Evolutionary conservation across 2,113 vertebrate genomes (phyloP).

Genomic region (Vidua chalybeata): DNA sequence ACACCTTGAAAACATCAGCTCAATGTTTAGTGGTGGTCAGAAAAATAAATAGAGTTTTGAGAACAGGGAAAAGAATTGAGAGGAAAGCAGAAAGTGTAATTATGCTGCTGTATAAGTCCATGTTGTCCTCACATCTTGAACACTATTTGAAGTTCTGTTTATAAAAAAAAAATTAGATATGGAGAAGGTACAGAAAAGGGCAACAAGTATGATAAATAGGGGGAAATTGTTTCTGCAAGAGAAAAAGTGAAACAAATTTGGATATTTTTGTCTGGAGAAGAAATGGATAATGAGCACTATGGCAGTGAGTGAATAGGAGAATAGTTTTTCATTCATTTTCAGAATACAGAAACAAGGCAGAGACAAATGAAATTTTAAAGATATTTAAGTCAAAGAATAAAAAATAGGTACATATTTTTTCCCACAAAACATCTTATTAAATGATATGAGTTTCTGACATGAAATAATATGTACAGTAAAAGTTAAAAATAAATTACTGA

Average conservation of each 20-base stretch:
- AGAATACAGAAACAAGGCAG: neutral
- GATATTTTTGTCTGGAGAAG: neutral
- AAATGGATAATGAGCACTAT: slow-evolving; percentile 14
- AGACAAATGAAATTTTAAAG: slow-evolving; percentile 5
- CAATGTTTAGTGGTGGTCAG: neutral
- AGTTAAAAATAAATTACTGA: neutral
- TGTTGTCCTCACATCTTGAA: neutral
- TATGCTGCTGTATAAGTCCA: neutral
- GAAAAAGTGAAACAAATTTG: slow-evolving; percentile 8
- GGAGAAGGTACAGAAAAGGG: slow-evolving; percentile 36
- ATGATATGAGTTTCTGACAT: neutral
- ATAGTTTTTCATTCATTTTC: neutral
- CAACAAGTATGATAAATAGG: slow-evolving; percentile 28
- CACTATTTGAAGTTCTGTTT: slow-evolving; percentile 12
- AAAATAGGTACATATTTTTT: neutral
- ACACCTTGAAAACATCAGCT: neutral
- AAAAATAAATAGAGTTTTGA: slow-evolving; percentile 31
- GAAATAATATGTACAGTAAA: neutral
- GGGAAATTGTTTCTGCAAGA: neutral
- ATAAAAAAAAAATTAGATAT: slow-evolving; percentile 44
- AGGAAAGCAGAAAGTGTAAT: slow-evolving; percentile 21
- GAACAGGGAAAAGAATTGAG: neutral
- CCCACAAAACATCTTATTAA: neutral
- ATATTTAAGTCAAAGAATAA: neutral
- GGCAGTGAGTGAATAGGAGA: neutral